Percentiles rank a stretch among this genome's conserved stretches.
Conservation (phyloP, 2,888 invertebrate species). For the Hermaeophaga mercurialis region DNA sequence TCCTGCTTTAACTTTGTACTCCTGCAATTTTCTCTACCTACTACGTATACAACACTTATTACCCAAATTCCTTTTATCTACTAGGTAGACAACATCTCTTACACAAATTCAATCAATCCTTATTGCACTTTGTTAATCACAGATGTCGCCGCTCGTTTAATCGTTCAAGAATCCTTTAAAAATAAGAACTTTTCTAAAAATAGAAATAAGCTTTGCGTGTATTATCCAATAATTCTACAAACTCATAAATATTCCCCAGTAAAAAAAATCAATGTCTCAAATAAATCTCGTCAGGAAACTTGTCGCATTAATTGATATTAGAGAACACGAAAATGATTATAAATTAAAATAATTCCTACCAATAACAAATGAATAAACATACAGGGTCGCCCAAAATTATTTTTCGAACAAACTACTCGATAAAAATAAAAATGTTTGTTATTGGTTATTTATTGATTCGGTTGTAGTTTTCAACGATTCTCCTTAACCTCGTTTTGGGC, state of each 20-base stretch:
- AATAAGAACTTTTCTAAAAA: constrained; percentile 17
- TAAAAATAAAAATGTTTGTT: too few species aligned
- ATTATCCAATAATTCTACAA: constrained; percentile 19
- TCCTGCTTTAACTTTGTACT: too few species aligned
- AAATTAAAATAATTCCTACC: too few species aligned
- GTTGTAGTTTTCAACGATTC: too few species aligned
- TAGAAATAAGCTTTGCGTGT: constrained; percentile 20
- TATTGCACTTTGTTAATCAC: not conserved
- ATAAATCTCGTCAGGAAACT: constrained; percentile 7
- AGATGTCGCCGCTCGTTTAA: constrained; percentile 10
- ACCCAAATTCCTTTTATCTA: too few species aligned
- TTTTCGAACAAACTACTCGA: too few species aligned
- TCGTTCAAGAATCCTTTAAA: not conserved
- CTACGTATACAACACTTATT: not conserved
- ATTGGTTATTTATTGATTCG: too few species aligned
- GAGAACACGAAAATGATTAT: constrained; percentile 1
- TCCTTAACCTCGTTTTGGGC: too few species aligned
- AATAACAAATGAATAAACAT: not conserved
- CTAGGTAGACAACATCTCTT: too few species aligned
- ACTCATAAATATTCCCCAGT: constrained; percentile 8
- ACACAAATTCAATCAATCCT: not conserved
- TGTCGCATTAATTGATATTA: constrained; percentile 8
- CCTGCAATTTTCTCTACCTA: not conserved
- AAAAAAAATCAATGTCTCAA: constrained; percentile 18
- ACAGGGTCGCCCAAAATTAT: not conserved